Evolutionary conservation across 2,888 invertebrate genomes (phyloP).

Genomic region (Lydus trimaculatus): DNA sequence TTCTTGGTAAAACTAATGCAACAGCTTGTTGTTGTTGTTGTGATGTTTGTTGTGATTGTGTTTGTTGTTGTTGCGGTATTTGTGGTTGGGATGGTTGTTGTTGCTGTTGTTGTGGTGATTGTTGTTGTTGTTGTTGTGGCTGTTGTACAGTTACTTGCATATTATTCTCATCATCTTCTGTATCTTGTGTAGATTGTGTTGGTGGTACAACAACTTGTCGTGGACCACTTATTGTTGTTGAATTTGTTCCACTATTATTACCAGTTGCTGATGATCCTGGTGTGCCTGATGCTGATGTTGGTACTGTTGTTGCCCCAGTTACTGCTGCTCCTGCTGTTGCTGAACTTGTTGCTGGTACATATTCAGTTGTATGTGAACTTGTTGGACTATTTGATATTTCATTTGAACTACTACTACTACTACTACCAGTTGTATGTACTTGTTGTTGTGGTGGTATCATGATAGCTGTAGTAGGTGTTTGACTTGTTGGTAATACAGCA

Average conservation of each 20-base stretch:
- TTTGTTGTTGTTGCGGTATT: constrained; percentile 33
- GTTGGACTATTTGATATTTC: constrained; percentile 72
- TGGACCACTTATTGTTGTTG: constrained; percentile 46
- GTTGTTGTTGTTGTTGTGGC: not conserved
- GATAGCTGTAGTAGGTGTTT: constrained; percentile 61
- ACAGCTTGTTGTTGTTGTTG: constrained; percentile 66
- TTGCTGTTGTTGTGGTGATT: constrained; percentile 33
- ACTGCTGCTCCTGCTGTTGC: not conserved
- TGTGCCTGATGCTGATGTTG: no score
- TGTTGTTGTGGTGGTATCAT: constrained; percentile 70
- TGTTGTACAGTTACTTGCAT: constrained; percentile 45
- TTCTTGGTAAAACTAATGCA: constrained; percentile 74
- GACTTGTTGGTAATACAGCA: constrained; percentile 78
- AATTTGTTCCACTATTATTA: not conserved
- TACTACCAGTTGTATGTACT: constrained; percentile 64
- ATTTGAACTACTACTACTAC: constrained; percentile 51
- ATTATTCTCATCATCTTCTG: constrained; percentile 62
- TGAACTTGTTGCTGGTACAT: constrained; percentile 83
- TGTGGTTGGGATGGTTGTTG: not conserved
- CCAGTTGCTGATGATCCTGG: not conserved
- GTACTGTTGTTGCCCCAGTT: not conserved
- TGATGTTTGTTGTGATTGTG: not conserved
- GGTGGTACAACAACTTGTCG: constrained; percentile 75
- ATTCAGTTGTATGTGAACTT: constrained; percentile 76
- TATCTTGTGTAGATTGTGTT: constrained; percentile 64